These are phyloP conservation scores for Neoascia interrupta DNA, from an alignment of 2,888 invertebrate genomes.

Conservation along the genomic window DNA sequence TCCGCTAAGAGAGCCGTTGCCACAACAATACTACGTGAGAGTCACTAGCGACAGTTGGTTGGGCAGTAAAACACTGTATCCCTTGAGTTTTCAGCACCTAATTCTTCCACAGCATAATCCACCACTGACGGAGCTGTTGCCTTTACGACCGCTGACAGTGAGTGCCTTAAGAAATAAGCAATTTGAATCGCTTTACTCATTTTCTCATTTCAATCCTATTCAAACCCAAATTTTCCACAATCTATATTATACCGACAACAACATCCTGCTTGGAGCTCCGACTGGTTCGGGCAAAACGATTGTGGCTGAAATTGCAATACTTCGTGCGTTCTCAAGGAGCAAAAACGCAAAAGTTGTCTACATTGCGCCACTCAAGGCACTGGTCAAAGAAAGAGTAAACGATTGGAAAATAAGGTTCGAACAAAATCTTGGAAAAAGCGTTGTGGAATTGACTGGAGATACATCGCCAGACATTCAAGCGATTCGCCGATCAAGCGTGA, in stretches of 20 bases:
- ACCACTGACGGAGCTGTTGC: slow-evolving; percentile 94
- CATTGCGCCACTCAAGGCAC: slow-evolving; percentile 98
- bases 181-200: slow-evolving; percentile 91
- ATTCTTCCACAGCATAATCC: slow-evolving; percentile 95
- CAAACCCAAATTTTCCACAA: slow-evolving; percentile 99
- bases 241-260: slow-evolving; percentile 95
- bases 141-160: slow-evolving; percentile 93
- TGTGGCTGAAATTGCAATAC: slow-evolving; percentile 98
- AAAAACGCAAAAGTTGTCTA: slow-evolving; percentile 95
- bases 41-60: slow-evolving; percentile 90
- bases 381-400: slow-evolving; percentile 96
- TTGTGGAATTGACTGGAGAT: slow-evolving; percentile 97
- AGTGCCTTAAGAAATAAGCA: slow-evolving; percentile 88
- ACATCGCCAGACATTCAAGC: slow-evolving; percentile 91
- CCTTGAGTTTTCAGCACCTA: slow-evolving; percentile 90
- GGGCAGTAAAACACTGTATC: slow-evolving; percentile 82
- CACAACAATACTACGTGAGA: slow-evolving; percentile 94
- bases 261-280: slow-evolving; percentile 93
- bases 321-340: slow-evolving; percentile 90
- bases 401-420: slow-evolving; percentile 95
- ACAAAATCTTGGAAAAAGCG: slow-evolving; percentile 86
- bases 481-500: slow-evolving; percentile 92
- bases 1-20: slow-evolving; percentile 93
- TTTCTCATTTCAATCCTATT: slow-evolving; percentile 98
- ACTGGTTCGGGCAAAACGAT: slow-evolving; percentile 98